Percentiles rank a stretch among this genome's conserved stretches.
Evolutionary conservation across 2,888 invertebrate species (phyloP).

Genomic region (Cosmopolites sordidus): DNA sequence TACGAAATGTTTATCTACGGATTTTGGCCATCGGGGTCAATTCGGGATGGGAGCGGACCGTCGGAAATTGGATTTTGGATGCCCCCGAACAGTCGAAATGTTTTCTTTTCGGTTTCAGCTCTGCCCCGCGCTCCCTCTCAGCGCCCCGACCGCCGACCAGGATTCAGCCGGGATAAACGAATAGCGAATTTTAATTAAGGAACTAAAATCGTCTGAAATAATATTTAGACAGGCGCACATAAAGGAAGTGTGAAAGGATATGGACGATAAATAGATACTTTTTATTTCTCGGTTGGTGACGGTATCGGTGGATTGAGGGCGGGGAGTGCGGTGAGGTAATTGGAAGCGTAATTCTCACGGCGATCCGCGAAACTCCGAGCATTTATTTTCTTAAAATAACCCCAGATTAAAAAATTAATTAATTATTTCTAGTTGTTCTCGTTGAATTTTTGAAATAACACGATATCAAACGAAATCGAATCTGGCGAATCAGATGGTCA

Average conservation of each 20-base stretch:
- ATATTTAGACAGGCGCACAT: slow-evolving; percentile 39
- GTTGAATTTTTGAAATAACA: too few species aligned
- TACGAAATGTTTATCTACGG: slow-evolving; percentile 17
- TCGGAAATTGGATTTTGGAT: slow-evolving; percentile 13
- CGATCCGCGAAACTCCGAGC: too few species aligned
- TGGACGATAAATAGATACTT: slow-evolving; percentile 18
- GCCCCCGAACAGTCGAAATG: slow-evolving; percentile 3
- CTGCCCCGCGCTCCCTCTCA: slow-evolving; percentile 8
- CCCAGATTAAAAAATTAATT: too few species aligned
- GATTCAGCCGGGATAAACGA: too few species aligned
- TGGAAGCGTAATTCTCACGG: too few species aligned
- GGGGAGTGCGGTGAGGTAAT: too few species aligned
- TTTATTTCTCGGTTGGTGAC: background rate
- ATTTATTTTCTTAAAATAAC: too few species aligned
- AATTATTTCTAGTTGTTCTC: too few species aligned
- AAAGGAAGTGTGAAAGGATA: slow-evolving; percentile 38
- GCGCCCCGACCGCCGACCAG: slow-evolving; percentile 28
- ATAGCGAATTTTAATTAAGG: slow-evolving; percentile 34
- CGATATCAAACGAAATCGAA: too few species aligned
- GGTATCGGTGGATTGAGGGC: background rate
- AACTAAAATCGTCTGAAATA: slow-evolving; percentile 40
- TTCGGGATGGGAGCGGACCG: too few species aligned
- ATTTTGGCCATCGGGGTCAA: too few species aligned
- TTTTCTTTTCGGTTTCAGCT: slow-evolving; percentile 22
- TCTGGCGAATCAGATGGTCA: too few species aligned